These are phyloP conservation scores for Blera fallax DNA, from an alignment of 2,888 invertebrate genomes.

Conservation along the genomic window DNA sequence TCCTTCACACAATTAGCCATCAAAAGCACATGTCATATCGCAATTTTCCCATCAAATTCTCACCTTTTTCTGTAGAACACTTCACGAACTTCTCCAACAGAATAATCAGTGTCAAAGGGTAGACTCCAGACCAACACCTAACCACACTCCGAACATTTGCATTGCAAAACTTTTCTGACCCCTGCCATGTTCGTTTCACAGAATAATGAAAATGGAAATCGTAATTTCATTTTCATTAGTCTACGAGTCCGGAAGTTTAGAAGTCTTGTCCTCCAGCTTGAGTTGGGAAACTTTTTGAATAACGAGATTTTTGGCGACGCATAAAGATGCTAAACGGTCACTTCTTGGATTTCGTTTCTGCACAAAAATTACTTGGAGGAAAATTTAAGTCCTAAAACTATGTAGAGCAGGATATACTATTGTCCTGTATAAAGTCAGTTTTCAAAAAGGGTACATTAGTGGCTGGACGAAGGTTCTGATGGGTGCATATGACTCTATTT, in stretches of 20 bases:
- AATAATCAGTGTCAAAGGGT: constrained; percentile 33
- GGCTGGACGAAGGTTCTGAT: no score
- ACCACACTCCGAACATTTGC: no score
- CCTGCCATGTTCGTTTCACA: constrained; percentile 28
- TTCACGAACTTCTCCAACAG: background rate
- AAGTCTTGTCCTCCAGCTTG: constrained; percentile 28
- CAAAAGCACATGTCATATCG: background rate
- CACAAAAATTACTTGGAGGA: no score
- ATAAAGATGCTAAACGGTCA: constrained; percentile 45
- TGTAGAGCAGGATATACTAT: background rate
- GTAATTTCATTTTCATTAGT: constrained; percentile 68
- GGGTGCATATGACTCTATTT: no score
- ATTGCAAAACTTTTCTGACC: constrained; percentile 32
- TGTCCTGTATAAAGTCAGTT: no score
- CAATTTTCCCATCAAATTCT: background rate
- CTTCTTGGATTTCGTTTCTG: constrained; percentile 6
- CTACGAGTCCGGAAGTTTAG: constrained; percentile 44
- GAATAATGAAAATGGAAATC: constrained; percentile 56
- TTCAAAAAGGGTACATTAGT: no score
- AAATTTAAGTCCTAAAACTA: background rate
- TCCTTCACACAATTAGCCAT: constrained; percentile 2
- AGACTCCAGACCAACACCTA: background rate
- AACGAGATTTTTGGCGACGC: constrained; percentile 35
- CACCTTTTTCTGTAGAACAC: background rate
- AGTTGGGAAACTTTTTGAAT: constrained; percentile 41